These are phyloP conservation scores for Scaptomyza parva DNA, from an alignment of 2,888 invertebrate genomes.

Conservation along the genomic window DNA sequence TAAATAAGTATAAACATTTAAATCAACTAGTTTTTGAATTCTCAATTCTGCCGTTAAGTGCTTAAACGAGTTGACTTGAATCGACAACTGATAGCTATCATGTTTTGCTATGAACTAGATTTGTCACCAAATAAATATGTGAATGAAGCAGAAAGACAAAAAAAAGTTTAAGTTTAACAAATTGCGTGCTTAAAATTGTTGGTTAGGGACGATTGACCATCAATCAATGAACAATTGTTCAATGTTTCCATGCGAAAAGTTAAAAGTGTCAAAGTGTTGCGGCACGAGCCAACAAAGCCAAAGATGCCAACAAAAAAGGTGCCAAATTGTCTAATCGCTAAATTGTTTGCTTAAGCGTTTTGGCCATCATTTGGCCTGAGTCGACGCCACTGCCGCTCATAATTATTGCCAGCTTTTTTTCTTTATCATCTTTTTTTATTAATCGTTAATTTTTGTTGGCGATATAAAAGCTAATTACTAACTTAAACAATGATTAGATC, in stretches of 20 bases:
- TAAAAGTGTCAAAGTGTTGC: slow-evolving; percentile 33
- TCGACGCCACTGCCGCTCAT: slow-evolving; percentile 15
- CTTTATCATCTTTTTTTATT: slow-evolving; percentile 11
- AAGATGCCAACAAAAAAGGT: slow-evolving; percentile 50
- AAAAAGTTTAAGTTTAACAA: slow-evolving; percentile 18
- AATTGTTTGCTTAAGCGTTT: slow-evolving; percentile 30
- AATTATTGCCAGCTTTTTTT: slow-evolving; percentile 28
- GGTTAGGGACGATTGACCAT: background rate
- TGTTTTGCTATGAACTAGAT: slow-evolving; percentile 56
- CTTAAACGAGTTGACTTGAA: slow-evolving; percentile 41
- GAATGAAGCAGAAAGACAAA: slow-evolving; percentile 40
- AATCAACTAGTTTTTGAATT: slow-evolving; percentile 52
- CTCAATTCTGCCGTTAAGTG: slow-evolving; percentile 30
- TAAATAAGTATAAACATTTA: slow-evolving; percentile 68
- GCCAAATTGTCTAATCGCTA: slow-evolving; percentile 64
- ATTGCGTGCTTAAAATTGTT: background rate
- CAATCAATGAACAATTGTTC: slow-evolving; percentile 13
- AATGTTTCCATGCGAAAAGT: slow-evolving; percentile 30
- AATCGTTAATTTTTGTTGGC: slow-evolving; percentile 13
- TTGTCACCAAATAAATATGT: slow-evolving; percentile 52
- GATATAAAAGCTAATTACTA: slow-evolving; percentile 66
- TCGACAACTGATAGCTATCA: slow-evolving; percentile 32
- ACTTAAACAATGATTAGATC: slow-evolving; percentile 73
- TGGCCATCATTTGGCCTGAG: slow-evolving; percentile 29
- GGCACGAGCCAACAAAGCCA: slow-evolving; percentile 59